phyloP scores from a whole-genome alignment of 1,140 invertebrate species.

The Brachionus paranguensis region DNA sequence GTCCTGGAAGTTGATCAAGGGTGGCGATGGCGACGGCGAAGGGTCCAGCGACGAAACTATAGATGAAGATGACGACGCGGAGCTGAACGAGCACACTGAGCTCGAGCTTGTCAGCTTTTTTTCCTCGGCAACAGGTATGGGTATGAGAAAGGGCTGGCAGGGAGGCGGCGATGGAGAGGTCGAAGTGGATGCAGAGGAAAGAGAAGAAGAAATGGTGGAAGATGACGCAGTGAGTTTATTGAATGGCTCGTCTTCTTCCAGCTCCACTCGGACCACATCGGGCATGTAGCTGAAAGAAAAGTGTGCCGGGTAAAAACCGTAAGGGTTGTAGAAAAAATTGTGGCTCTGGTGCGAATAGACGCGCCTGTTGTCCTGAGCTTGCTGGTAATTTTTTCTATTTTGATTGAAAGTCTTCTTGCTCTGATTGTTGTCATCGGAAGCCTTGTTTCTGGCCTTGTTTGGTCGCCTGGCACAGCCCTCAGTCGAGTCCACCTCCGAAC shows the following conservation, averaged over 20 bases:
- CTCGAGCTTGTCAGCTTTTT: not conserved
- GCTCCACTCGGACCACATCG: not conserved
- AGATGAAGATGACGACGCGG: not conserved
- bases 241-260: not conserved
- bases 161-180: conserved; percentile 17
- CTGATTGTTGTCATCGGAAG: not conserved
- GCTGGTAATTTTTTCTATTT: not conserved
- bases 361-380: not conserved
- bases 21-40: conserved; percentile 31
- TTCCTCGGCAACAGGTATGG: not conserved
- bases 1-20: not conserved
- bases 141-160: not conserved
- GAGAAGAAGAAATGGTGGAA: not conserved
- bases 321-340: not conserved
- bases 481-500: not conserved
- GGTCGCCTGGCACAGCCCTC: not conserved
- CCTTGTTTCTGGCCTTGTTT: not conserved
- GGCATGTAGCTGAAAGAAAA: not conserved
- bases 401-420: not conserved
- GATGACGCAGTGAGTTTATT: not conserved
- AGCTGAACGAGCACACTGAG: conserved; percentile 17
- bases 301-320: not conserved
- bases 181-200: conserved; percentile 1
- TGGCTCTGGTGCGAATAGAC: not conserved
- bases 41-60: not conserved